Evolutionary conservation across 2,888 invertebrate species (phyloP).

Genomic region (Netelia inedita): DNA sequence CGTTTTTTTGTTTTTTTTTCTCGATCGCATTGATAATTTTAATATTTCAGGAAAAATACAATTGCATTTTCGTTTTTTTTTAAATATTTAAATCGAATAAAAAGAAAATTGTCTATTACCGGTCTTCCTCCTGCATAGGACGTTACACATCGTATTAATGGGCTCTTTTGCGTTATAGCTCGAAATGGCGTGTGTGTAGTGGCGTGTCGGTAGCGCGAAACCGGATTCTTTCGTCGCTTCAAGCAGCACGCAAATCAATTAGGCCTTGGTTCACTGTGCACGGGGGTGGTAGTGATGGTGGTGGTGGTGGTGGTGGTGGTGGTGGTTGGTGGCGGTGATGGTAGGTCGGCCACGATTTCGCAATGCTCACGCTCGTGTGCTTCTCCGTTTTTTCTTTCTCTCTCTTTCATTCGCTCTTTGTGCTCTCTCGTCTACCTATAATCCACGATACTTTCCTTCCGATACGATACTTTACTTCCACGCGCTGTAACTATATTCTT

Average conservation of each 20-base stretch:
- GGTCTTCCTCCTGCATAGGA: neutral
- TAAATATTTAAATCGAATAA: neutral
- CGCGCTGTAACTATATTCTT: constrained; percentile 54
- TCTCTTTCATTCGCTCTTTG: constrained; percentile 13
- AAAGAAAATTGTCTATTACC: neutral
- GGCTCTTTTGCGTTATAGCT: constrained; percentile 27
- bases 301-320: constrained; percentile 34
- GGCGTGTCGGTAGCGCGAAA: constrained; percentile 67
- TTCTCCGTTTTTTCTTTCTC: constrained; percentile 18
- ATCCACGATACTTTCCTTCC: constrained; percentile 59
- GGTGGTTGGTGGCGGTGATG: constrained; percentile 34
- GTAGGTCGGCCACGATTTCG: constrained; percentile 54
- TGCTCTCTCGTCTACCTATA: constrained; percentile 40
- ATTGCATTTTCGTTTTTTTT: too few relatives aligned
- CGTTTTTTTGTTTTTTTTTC: neutral
- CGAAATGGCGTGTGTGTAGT: constrained; percentile 53
- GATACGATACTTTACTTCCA: constrained; percentile 56
- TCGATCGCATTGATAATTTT: neutral
- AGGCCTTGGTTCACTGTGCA: constrained; percentile 61
- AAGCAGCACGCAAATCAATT: constrained; percentile 66
- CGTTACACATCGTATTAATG: constrained; percentile 1
- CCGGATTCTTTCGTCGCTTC: constrained; percentile 68
- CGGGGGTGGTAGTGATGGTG: constrained; percentile 39
- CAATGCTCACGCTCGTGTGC: constrained; percentile 46
- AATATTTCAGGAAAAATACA: too few relatives aligned